Conservation (phyloP, 2,888 invertebrate genomes). For the Brachyptera risi region DNA sequence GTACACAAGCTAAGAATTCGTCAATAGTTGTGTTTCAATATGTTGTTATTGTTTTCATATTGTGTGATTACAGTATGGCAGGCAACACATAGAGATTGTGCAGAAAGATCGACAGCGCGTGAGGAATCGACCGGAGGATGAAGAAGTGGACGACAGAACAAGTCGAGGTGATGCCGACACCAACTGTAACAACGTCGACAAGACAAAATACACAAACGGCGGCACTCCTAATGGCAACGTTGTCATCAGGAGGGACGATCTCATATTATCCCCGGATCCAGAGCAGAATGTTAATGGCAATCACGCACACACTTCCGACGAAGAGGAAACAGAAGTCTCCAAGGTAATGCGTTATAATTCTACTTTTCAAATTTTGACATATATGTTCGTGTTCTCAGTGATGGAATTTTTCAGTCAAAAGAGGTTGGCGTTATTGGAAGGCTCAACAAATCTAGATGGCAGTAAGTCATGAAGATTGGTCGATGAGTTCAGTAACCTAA, state of each 20-base stretch:
- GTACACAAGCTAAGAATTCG: too few species aligned
- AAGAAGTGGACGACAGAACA: conserved; percentile 48
- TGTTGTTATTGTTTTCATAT: too few species aligned
- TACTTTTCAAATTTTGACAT: background rate
- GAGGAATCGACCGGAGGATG: conserved; percentile 47
- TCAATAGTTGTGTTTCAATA: too few species aligned
- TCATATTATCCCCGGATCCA: conserved; percentile 70
- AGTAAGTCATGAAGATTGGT: too few species aligned
- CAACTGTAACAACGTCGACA: conserved; percentile 39
- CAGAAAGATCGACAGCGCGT: conserved; percentile 49
- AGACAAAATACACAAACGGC: conserved; percentile 28
- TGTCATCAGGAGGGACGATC: conserved; percentile 70
- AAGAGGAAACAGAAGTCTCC: background rate
- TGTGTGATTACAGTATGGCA: conserved; percentile 69
- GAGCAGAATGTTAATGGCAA: conserved; percentile 53
- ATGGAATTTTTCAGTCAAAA: too few species aligned
- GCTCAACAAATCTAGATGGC: too few species aligned
- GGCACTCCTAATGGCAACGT: conserved; percentile 46
- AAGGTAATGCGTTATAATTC: background rate
- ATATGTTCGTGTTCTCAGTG: too few species aligned
- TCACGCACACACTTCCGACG: background rate
- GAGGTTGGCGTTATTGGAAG: too few species aligned
- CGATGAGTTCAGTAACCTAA: too few species aligned
- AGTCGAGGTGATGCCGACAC: conserved; percentile 17
- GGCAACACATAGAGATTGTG: conserved; percentile 72